A percentile compares a stretch with the other conserved stretches of the same genome.
phyloP scores from a whole-genome alignment of 1,140 invertebrate species.

The Drosophila kikkawai region DNA sequence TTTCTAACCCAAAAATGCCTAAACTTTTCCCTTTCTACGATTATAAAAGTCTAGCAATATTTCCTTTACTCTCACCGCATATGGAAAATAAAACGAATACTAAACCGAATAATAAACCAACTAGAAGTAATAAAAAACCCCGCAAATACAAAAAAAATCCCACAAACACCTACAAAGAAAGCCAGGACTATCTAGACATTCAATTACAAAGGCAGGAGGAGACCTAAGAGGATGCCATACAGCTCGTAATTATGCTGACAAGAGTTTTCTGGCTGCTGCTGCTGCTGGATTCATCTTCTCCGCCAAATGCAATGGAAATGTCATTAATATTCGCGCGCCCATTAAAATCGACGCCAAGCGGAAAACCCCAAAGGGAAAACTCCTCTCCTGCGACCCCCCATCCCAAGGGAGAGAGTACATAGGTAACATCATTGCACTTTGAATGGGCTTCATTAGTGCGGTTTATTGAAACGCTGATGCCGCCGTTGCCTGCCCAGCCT shows the following conservation, averaged over 20 bases:
- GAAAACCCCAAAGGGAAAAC: conserved; percentile 58
- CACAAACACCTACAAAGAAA: background rate
- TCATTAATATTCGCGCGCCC: conserved; percentile 82
- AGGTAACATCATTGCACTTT: conserved; percentile 70
- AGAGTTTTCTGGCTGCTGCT: conserved; percentile 35
- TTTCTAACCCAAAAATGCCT: no score
- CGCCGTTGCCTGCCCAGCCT: conserved; percentile 3
- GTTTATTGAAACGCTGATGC: conserved; percentile 68
- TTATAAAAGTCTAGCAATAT: background rate
- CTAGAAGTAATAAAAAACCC: conserved; percentile 1
- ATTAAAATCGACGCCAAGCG: conserved; percentile 80
- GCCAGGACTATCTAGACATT: conserved; percentile 30
- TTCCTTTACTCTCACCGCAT: conserved; percentile 27
- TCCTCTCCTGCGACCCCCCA: background rate
- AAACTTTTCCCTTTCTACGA: no score
- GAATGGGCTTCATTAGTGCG: conserved; percentile 82
- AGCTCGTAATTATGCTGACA: conserved; percentile 80
- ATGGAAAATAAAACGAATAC: conserved; percentile 33
- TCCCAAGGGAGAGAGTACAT: background rate
- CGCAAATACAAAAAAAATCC: conserved; percentile 9
- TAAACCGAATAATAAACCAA: background rate
- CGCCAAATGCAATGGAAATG: conserved; percentile 76
- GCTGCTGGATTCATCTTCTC: conserved; percentile 12
- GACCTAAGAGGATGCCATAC: background rate
- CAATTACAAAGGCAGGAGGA: conserved; percentile 2